These are phyloP conservation scores for Calonectris borealis DNA, from an alignment of 2,113 vertebrate genomes.

Conservation along the genomic window DNA sequence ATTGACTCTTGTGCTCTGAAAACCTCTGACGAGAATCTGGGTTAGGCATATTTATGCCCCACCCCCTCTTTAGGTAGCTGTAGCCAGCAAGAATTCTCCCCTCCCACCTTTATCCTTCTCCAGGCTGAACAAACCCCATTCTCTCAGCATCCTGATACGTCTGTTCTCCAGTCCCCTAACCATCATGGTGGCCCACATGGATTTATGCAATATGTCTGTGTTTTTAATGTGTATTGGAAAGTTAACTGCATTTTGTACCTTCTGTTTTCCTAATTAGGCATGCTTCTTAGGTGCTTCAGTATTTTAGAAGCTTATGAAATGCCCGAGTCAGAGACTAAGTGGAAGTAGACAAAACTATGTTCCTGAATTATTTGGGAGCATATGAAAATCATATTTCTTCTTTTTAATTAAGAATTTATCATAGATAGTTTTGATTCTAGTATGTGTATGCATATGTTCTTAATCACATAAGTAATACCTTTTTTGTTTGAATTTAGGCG, in stretches of 20 bases:
- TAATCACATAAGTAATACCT: background rate
- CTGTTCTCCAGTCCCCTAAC: background rate
- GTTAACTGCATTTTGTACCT: background rate
- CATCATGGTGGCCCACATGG: background rate
- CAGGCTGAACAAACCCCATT: background rate
- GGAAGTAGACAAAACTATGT: background rate
- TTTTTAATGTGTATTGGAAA: background rate
- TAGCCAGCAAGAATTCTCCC: background rate
- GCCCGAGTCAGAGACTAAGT: background rate
- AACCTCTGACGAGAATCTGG: background rate
- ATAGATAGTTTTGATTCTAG: background rate
- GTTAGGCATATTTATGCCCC: background rate
- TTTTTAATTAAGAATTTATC: background rate
- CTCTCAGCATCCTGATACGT: background rate
- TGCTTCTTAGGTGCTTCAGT: background rate
- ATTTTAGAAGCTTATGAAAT: background rate
- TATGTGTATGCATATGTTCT: background rate
- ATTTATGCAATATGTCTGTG: background rate
- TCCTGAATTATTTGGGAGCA: background rate
- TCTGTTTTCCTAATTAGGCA: background rate
- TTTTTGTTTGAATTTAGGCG: constrained; percentile 58
- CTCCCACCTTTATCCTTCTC: background rate
- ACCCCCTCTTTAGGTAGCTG: background rate
- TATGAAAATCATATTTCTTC: background rate
- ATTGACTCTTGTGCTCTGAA: background rate